Base-by-base conservation (phyloP, 2,888 invertebrate genomes). In the Drosophila rellima region DNA sequence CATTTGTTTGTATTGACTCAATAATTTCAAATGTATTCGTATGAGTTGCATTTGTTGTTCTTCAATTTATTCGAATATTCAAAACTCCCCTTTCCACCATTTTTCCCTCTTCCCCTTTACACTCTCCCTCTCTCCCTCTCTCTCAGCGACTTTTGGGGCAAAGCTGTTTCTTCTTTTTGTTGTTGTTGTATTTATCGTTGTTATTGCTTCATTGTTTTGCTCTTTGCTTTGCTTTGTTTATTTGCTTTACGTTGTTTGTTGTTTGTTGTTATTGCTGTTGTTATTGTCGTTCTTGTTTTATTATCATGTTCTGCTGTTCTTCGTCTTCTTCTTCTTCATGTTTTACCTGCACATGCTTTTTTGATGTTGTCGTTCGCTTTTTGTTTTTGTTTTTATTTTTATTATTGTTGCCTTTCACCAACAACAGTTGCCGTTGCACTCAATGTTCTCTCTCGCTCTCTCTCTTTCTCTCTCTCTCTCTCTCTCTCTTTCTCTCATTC, bases 131-230 rank as follows among this genome's bases (percentile, higher is more conserved):
- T 1, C n/a, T 2, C 20, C 4, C 7, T 11, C 15, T 15, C 39
- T 11, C 44, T 6, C 18, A n/a, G 11, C 23, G 7, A 10, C 8
- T 8, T 15, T 17, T 20, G 33, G 33, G 26, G 37, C 13, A 64
- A 59, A 59, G 60, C 45, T 60, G 51, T 65, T 59, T 51, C 42
- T 63, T 31, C 50, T 50, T 57, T 64, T 55, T 70, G 26, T 20
- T 57, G 48, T 40, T 39, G 18, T n/a, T 31, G 35, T 5, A 55
- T 31, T 45, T 57, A 33, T 23, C 15, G 47, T 52, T 52, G 39
- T 29, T 42, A 20, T 55, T 62, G 57, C 62, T 72, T 60, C 70
- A 66, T 65, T 80, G 65, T 77, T 65, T 62, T 51, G 48, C 55
- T 63, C 48, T 54, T 31, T 59, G 47, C 37, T 52, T 48, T 65